Percentiles rank a stretch among this genome's conserved stretches.
These are phyloP conservation scores for Harpagifer antarcticus DNA, from an alignment of 2,797 vertebrate genomes.

Conservation along the genomic window DNA sequence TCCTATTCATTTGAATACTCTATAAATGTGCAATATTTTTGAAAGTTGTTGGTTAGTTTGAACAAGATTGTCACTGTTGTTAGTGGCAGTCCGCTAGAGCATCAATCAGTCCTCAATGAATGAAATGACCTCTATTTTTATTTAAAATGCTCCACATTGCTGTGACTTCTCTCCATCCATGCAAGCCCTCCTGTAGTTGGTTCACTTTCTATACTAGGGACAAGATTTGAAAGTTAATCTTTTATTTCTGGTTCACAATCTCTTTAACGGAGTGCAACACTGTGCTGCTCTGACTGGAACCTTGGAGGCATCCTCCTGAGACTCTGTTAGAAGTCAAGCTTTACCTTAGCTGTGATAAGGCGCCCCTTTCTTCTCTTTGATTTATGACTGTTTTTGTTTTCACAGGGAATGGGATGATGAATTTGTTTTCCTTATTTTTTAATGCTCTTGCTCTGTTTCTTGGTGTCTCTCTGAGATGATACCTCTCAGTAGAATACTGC, in stretches of 20 bases:
- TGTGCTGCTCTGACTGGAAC: slow-evolving; percentile 63
- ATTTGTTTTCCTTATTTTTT: slow-evolving; percentile 79
- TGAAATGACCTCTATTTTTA: slow-evolving; percentile 49
- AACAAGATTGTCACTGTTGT: slow-evolving; percentile 3
- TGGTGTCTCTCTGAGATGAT: slow-evolving; percentile 49
- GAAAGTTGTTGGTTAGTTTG: neutral
- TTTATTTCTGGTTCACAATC: slow-evolving; percentile 76
- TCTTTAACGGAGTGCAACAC: slow-evolving; percentile 54
- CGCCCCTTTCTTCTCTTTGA: slow-evolving; percentile 83
- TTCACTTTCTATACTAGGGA: slow-evolving; percentile 62
- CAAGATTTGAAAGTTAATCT: slow-evolving; percentile 67
- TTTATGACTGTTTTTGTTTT: slow-evolving; percentile 85
- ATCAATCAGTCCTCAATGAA: slow-evolving; percentile 15
- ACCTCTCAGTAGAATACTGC: slow-evolving; percentile 38
- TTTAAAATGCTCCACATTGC: slow-evolving; percentile 44
- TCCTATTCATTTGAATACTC: neutral
- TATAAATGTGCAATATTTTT: neutral
- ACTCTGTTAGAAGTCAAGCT: slow-evolving; percentile 80
- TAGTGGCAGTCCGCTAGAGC: neutral
- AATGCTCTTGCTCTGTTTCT: slow-evolving; percentile 53
- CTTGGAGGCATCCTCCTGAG: slow-evolving; percentile 78
- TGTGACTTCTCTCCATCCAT: slow-evolving; percentile 35
- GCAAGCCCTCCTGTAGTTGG: slow-evolving; percentile 40
- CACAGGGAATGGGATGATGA: slow-evolving; percentile 76
- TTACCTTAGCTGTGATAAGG: slow-evolving; percentile 83